phyloP scores from a whole-genome alignment of 2,888 invertebrate species.

The Orthonychiurus folsomi region DNA sequence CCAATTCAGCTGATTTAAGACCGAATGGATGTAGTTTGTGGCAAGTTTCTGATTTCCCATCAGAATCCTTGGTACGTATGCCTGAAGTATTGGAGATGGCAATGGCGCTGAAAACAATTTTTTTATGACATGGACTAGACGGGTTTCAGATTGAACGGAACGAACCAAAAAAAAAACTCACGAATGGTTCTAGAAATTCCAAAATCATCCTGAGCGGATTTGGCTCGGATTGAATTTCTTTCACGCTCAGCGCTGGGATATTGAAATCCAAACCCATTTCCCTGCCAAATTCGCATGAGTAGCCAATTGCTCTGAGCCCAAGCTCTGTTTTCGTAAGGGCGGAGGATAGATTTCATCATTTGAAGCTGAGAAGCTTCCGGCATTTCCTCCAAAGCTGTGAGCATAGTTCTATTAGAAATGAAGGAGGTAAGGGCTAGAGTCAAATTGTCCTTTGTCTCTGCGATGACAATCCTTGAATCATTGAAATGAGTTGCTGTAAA shows the following conservation, averaged over 20 bases:
- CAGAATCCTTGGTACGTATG: conserved; percentile 56
- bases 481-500: conserved; percentile 68
- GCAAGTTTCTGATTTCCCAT: conserved; percentile 55
- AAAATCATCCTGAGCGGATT: conserved; percentile 47
- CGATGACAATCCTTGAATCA: conserved; percentile 62
- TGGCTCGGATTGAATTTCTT: conserved; percentile 46
- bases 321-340: conserved; percentile 71
- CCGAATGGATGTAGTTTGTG: conserved; percentile 62
- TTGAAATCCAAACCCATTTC: conserved; percentile 69
- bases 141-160: no score
- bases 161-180: conserved; percentile 20
- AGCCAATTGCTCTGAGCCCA: conserved; percentile 82
- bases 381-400: conserved; percentile 61
- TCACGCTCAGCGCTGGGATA: conserved; percentile 52
- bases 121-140: conserved; percentile 10
- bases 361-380: conserved; percentile 56
- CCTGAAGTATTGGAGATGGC: conserved; percentile 58
- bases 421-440: conserved; percentile 68
- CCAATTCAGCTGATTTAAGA: conserved; percentile 76
- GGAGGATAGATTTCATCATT: conserved; percentile 60
- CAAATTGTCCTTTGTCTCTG: conserved; percentile 65
- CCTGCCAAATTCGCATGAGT: conserved; percentile 72
- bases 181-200: conserved; percentile 41
- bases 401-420: conserved; percentile 62
- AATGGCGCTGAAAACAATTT: conserved; percentile 55